Conservation (phyloP, 2,797 vertebrate genomes). For the Muscicapa comitata region DNA sequence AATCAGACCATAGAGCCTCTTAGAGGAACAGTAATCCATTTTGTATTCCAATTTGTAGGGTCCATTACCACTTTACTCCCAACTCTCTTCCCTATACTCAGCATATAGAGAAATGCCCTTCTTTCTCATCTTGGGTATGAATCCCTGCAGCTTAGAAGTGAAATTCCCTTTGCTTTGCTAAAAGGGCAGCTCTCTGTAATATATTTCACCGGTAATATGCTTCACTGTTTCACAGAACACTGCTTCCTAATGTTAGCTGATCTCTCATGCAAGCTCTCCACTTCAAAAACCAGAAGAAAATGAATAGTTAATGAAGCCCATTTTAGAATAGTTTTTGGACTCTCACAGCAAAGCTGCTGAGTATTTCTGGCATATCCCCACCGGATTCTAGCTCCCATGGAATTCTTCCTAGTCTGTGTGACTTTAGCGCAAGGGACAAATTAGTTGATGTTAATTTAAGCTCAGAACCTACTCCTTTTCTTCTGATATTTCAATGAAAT, state of each 20-base stretch:
- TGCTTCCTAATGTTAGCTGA: conserved; percentile 10
- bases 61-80: background rate
- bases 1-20: background rate
- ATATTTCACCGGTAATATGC: background rate
- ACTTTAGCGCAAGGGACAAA: conserved; percentile 6
- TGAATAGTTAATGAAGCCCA: conserved; percentile 34
- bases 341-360: background rate
- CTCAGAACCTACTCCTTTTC: conserved; percentile 3
- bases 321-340: conserved; percentile 16
- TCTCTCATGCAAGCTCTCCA: conserved; percentile 26
- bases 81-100: background rate
- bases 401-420: background rate
- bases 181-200: background rate
- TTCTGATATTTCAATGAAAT: conserved; percentile 12
- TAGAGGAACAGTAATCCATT: background rate
- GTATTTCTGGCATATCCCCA: background rate
- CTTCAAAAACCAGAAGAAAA: conserved; percentile 31
- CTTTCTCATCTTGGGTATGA: background rate
- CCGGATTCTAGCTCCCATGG: background rate
- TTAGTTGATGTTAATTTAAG: background rate
- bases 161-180: background rate
- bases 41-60: background rate
- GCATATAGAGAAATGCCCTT: background rate
- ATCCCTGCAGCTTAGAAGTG: conserved; percentile 4
- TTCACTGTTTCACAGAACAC: conserved; percentile 10